A percentile compares a stretch with the other conserved stretches of the same genome.
These are phyloP conservation scores for Falco naumanni DNA, from an alignment of 2,797 vertebrate species.

Conservation along the genomic window DNA sequence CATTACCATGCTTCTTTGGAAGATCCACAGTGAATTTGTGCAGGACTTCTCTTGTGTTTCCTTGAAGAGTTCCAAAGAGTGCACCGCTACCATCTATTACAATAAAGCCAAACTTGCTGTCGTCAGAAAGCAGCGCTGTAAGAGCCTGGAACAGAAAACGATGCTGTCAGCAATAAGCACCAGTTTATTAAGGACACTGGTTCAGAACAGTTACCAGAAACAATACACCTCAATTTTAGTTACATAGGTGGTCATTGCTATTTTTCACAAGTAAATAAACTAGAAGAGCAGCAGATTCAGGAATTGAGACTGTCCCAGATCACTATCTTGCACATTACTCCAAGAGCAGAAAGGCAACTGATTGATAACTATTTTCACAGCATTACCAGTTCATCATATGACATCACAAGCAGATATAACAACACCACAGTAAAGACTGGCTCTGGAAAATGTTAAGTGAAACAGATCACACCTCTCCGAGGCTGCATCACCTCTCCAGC, in stretches of 20 bases:
- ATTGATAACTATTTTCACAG: background rate
- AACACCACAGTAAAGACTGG: background rate
- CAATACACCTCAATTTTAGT: background rate
- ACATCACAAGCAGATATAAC: accelerated
- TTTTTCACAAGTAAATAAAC: background rate
- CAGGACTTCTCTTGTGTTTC: conserved; percentile 97
- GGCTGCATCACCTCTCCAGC: background rate
- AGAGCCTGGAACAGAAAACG: conserved; percentile 84
- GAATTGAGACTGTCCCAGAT: background rate
- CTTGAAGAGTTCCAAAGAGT: conserved; percentile 97
- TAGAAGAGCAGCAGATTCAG: background rate
- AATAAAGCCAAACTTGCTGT: conserved; percentile 99
- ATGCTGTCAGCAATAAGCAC: background rate
- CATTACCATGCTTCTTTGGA: conserved; percentile 97
- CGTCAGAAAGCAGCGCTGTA: conserved; percentile 94
- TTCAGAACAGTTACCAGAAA: background rate
- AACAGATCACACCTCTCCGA: background rate
- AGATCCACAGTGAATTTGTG: conserved; percentile 99
- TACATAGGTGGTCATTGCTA: accelerated
- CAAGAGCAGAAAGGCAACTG: background rate
- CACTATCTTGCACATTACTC: background rate
- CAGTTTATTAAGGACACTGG: background rate
- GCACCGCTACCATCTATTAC: conserved; percentile 98
- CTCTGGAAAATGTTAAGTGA: background rate
- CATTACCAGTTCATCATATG: background rate